Evolutionary conservation across 2,888 invertebrate genomes (phyloP).

Genomic region (Pomacea canaliculata): DNA sequence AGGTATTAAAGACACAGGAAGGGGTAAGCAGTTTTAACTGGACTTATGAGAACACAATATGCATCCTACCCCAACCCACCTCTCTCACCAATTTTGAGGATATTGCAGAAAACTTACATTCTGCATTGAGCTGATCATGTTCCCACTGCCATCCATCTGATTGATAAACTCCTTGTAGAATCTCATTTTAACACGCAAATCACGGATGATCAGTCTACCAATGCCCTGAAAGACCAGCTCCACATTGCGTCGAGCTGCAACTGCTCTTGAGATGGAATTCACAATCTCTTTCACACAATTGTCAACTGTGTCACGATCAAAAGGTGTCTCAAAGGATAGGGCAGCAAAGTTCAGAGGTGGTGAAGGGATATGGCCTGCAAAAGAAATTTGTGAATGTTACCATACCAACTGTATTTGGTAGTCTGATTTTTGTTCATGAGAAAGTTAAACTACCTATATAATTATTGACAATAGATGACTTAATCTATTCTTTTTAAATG

Average conservation of each 20-base stretch:
- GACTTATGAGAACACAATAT: no score
- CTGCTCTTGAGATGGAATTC: slow-evolving; percentile 59
- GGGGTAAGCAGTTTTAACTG: no score
- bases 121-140: slow-evolving; percentile 65
- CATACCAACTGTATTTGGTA: no score
- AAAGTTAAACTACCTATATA: no score
- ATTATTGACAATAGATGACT: no score
- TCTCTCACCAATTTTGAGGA: no score
- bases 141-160: slow-evolving; percentile 67
- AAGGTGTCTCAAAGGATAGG: slow-evolving; percentile 66
- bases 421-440: no score
- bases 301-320: slow-evolving; percentile 68
- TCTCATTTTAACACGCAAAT: slow-evolving; percentile 68
- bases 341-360: slow-evolving; percentile 67
- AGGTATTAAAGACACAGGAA: no score
- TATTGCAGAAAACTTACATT: slow-evolving; percentile 57
- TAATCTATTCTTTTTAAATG: no score
- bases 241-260: slow-evolving; percentile 62
- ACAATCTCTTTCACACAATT: slow-evolving; percentile 67
- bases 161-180: slow-evolving; percentile 70
- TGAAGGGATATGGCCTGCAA: slow-evolving; percentile 67
- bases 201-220: slow-evolving; percentile 66
- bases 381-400: neutral
- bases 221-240: slow-evolving; percentile 67
- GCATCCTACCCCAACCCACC: no score